A percentile compares a stretch with the other conserved stretches of the same genome.
These are phyloP conservation scores for Falco columbarius DNA, from an alignment of 2,797 vertebrate genomes.

Conservation along the genomic window DNA sequence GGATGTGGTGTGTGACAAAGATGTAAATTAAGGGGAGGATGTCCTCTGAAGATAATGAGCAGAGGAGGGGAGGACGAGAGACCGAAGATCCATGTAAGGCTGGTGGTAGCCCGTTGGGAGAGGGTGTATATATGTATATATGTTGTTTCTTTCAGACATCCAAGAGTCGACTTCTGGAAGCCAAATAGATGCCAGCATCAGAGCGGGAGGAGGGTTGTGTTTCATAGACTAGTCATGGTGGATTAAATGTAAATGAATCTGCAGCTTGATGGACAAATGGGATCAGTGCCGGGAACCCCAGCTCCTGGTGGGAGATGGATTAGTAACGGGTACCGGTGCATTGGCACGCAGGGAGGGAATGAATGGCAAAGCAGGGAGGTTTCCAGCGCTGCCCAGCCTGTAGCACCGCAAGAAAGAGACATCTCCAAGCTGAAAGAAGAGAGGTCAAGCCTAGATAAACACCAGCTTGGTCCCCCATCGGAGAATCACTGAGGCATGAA, in stretches of 20 bases:
- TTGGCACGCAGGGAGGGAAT: not conserved
- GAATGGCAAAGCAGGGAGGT: slow-evolving; percentile 3
- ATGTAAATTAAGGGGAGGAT: not conserved
- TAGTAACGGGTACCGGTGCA: not conserved
- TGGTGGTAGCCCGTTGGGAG: not conserved
- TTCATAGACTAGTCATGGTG: not conserved
- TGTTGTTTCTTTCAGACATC: not conserved
- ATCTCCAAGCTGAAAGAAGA: not conserved
- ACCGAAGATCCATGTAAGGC: fast-evolving
- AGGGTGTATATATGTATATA: no score
- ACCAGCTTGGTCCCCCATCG: slow-evolving; percentile 28
- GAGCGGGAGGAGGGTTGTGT: not conserved
- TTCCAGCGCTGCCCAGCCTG: not conserved
- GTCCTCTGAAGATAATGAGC: not conserved
- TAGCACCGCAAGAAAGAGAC: slow-evolving; percentile 4
- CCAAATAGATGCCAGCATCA: not conserved
- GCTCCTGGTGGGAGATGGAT: not conserved
- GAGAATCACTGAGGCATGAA: slow-evolving; percentile 47
- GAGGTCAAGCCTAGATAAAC: slow-evolving; percentile 63
- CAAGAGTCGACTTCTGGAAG: slow-evolving; percentile 16
- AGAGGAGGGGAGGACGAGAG: not conserved
- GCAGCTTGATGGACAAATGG: slow-evolving; percentile 46
- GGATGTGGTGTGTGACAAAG: not conserved
- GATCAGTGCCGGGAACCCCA: not conserved
- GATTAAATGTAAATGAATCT: slow-evolving; percentile 32